Percentiles rank a stretch among this genome's conserved stretches.
Evolutionary conservation across 1,140 invertebrate species (phyloP).

Genomic region (Lithobius niger): DNA sequence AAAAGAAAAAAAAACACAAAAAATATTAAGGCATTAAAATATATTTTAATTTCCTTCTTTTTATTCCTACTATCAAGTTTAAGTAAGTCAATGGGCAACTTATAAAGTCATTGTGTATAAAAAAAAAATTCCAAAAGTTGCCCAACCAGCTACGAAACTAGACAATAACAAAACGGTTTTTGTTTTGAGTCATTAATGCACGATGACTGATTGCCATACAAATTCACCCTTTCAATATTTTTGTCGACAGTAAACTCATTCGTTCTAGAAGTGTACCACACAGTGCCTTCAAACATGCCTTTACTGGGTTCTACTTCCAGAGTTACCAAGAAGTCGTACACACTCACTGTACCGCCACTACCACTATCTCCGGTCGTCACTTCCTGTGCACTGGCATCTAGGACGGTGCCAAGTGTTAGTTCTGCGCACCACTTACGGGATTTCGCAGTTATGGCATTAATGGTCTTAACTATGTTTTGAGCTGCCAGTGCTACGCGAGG

Average conservation of each 20-base stretch:
- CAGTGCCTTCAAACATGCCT: conserved; percentile 36
- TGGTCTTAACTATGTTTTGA: not conserved
- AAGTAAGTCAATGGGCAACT: too few species aligned
- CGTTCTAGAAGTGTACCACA: conserved; percentile 35
- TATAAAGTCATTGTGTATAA: too few species aligned
- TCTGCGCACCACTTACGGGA: not conserved
- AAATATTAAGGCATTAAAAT: too few species aligned
- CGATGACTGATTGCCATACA: conserved; percentile 38
- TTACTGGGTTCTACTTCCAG: not conserved
- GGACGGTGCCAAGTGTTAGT: not conserved
- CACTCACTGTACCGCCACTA: too few species aligned
- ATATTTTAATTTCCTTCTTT: too few species aligned
- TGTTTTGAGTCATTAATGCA: conserved; percentile 38
- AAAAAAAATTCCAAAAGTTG: too few species aligned
- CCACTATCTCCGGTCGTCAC: too few species aligned
- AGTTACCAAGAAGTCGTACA: too few species aligned
- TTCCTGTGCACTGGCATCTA: not conserved
- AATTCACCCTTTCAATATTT: conserved; percentile 44
- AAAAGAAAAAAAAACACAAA: too few species aligned
- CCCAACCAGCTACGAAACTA: too few species aligned
- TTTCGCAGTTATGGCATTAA: not conserved
- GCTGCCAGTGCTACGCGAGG: not conserved
- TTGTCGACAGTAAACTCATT: conserved; percentile 31
- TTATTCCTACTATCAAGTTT: too few species aligned
- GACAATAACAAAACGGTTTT: conserved; percentile 40